Base-by-base conservation (phyloP, 2,888 invertebrate species). In the Notocelia uddmanniana region DNA sequence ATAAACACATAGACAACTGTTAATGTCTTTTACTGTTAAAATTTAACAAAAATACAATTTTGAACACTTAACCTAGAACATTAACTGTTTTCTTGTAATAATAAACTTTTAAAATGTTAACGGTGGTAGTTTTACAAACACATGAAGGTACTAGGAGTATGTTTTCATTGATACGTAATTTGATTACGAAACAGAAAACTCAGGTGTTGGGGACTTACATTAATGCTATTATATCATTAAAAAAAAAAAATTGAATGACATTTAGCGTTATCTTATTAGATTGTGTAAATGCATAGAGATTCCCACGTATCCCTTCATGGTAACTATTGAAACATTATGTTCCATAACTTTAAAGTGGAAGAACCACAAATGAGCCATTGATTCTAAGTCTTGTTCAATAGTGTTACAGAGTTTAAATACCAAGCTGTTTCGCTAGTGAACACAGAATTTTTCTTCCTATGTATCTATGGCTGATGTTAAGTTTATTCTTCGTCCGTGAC, bases 401-500 rank as follows among this genome's bases (percentile, higher is more conserved):
- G 41, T 5, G 41, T 41, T 41, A n/a, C 41, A 15, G 31, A 31
- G 31, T 31, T 26, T 37, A 15, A 15, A 41, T 41, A 31, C 8
- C 8, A 6, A 41, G 41, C 41, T 41, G 41, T 15, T 15, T 41
- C 11, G 15, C 41, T 41, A 41, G 41, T 41, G 41, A 41, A 41
- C 41, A 41, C 41, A 41, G 15, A 3, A 15, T 41, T 41, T 13
- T 41, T 6, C 11, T 34, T 9, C 2, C 2, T 15, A 13, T 15
- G 37, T 37, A 37, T 41, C 5, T 41, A 41, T 41, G 41, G 15
- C 3, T 15, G 41, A 41, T 41, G 45, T 41, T 60, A 31, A 31
- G n/a, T 70, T 88, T 92, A 93, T 89, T 94, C 94, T 80, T 93
- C 94, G 73, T 93, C 94, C n/a, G 92, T 94, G 74, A 93, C 89